Evolutionary conservation across 2,113 vertebrate species (phyloP).

Genomic region (Todiramphus chloris): DNA sequence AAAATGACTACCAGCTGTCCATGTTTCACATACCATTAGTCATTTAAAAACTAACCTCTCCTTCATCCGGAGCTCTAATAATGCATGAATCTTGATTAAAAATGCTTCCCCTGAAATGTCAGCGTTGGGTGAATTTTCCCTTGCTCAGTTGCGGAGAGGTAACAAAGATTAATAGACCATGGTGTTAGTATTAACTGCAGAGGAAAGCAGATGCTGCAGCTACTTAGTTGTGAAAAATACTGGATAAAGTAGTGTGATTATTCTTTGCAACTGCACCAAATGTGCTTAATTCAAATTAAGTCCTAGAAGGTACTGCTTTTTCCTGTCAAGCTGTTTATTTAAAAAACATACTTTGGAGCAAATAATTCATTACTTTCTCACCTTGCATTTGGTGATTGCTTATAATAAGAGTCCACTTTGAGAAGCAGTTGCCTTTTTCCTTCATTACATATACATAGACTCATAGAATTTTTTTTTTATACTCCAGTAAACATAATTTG

Average conservation of each 20-base stretch:
- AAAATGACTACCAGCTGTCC: neutral
- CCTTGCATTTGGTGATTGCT: slow-evolving; percentile 34
- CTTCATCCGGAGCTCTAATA: neutral
- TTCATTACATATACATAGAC: slow-evolving; percentile 68
- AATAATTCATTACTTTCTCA: slow-evolving; percentile 61
- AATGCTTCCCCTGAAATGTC: neutral
- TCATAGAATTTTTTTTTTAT: slow-evolving; percentile 60
- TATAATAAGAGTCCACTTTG: slow-evolving; percentile 38
- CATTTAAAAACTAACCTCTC: neutral
- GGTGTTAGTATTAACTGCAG: neutral
- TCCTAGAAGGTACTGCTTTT: slow-evolving; percentile 13
- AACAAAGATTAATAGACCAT: neutral
- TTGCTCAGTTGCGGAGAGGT: neutral
- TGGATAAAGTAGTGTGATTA: neutral
- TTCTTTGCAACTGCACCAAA: slow-evolving; percentile 27
- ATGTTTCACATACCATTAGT: neutral
- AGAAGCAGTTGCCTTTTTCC: slow-evolving; percentile 51
- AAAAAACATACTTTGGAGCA: slow-evolving; percentile 2
- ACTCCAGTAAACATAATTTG: slow-evolving; percentile 70
- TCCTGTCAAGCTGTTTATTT: slow-evolving; percentile 44
- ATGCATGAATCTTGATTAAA: neutral
- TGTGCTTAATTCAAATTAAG: slow-evolving; percentile 44
- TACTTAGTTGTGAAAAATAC: neutral
- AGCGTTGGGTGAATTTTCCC: neutral
- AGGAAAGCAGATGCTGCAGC: neutral